Evolutionary conservation across 2,113 vertebrate species (phyloP).

Genomic region (Rhombomys opimus): DNA sequence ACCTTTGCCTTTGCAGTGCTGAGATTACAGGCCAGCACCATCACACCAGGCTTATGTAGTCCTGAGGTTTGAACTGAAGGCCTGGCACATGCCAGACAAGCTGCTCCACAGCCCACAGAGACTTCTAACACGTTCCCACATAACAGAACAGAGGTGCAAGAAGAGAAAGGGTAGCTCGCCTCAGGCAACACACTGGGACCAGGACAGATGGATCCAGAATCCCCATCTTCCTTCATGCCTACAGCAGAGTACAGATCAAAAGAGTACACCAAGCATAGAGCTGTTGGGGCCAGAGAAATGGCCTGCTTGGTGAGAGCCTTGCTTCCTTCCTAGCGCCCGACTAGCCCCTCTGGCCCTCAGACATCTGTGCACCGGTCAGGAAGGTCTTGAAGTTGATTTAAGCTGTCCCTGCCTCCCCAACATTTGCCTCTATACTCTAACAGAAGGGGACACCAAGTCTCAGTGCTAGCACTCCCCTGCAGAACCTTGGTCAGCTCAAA

Average conservation of each 20-base stretch:
- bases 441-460: not conserved
- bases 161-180: not conserved
- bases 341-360: not conserved
- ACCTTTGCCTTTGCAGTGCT: not conserved
- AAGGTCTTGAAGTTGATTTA: not conserved
- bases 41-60: not conserved
- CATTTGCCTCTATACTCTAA: not conserved
- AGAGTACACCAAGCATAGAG: not conserved
- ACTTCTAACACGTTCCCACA: not conserved
- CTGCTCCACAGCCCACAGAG: not conserved
- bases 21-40: not conserved
- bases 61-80: not conserved
- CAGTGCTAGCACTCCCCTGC: too few relatives aligned
- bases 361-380: not conserved
- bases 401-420: not conserved
- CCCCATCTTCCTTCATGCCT: not conserved
- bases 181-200: not conserved
- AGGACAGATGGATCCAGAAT: not conserved
- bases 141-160: not conserved
- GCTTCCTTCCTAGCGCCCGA: not conserved
- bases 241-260: not conserved
- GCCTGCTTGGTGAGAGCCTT: not conserved
- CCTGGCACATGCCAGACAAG: not conserved
- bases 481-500: not conserved
- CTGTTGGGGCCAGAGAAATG: not conserved